These are phyloP conservation scores for Caenorhabditis sinica DNA, from an alignment of 2,888 invertebrate genomes.

Conservation along the genomic window DNA sequence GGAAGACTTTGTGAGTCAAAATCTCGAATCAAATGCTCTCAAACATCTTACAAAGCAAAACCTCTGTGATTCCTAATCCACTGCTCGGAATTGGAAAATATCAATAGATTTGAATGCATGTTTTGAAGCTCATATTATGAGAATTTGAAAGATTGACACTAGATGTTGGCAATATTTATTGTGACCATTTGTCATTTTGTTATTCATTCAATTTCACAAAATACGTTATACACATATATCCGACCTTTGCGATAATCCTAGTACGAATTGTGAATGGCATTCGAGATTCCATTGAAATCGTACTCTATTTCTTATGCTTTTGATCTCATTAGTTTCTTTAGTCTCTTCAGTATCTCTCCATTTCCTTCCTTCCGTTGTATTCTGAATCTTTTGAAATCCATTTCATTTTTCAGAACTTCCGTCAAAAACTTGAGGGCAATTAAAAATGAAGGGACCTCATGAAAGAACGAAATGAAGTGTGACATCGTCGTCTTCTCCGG, in stretches of 20 bases:
- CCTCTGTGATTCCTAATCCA: conserved; percentile 16
- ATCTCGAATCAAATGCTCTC: background rate
- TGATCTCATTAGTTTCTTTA: conserved; percentile 12
- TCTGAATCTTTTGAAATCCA: background rate
- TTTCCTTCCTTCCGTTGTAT: background rate
- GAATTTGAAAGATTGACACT: too few species aligned
- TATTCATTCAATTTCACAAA: background rate
- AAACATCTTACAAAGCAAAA: conserved; percentile 19
- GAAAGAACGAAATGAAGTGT: background rate
- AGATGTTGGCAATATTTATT: too few species aligned
- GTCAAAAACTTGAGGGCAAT: background rate
- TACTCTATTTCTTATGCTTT: background rate
- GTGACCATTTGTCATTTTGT: background rate
- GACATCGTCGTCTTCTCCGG: conserved; percentile 8
- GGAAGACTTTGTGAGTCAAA: conserved; percentile 3
- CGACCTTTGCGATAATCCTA: background rate
- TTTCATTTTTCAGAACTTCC: background rate
- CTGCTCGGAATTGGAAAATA: background rate
- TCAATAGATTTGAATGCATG: background rate
- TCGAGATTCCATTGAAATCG: conserved; percentile 2
- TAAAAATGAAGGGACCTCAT: conserved; percentile 2
- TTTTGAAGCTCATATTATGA: conserved; percentile 11
- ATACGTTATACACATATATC: background rate
- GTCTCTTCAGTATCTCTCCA: background rate
- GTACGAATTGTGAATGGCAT: too few species aligned